These are phyloP conservation scores for Formica exsecta DNA, from an alignment of 1,140 invertebrate genomes.

Conservation along the genomic window DNA sequence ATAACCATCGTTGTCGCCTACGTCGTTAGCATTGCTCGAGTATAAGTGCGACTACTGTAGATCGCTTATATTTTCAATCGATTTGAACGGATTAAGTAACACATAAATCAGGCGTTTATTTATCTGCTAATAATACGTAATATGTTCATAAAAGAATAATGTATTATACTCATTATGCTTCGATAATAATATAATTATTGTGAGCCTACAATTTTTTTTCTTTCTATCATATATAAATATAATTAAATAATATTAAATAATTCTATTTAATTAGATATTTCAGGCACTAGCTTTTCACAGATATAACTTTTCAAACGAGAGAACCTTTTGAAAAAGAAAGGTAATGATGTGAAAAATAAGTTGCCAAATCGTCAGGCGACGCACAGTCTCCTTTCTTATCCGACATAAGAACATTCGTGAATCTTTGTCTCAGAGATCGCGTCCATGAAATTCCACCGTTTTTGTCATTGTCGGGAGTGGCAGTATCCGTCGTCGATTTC, in stretches of 20 bases:
- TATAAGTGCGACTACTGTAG: background rate
- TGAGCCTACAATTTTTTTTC: background rate
- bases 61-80: slow-evolving; percentile 8
- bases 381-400: slow-evolving; percentile 42
- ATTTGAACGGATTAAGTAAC: background rate
- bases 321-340: background rate
- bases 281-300: background rate
- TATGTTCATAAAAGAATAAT: background rate
- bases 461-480: slow-evolving; percentile 48
- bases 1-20: slow-evolving; percentile 54
- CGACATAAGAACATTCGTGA: slow-evolving; percentile 16
- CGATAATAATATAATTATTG: background rate
- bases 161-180: background rate
- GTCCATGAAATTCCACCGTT: slow-evolving; percentile 50
- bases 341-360: slow-evolving; percentile 9
- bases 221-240: too few species aligned
- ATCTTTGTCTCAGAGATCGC: slow-evolving; percentile 47
- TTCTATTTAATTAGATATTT: background rate
- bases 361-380: slow-evolving; percentile 51
- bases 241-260: too few species aligned
- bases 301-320: background rate
- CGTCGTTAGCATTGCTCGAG: slow-evolving; percentile 31
- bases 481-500: slow-evolving; percentile 45
- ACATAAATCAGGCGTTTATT: background rate
- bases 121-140: background rate